Base-by-base conservation (phyloP, 2,113 vertebrate genomes). In the Bothrops jararaca region DNA sequence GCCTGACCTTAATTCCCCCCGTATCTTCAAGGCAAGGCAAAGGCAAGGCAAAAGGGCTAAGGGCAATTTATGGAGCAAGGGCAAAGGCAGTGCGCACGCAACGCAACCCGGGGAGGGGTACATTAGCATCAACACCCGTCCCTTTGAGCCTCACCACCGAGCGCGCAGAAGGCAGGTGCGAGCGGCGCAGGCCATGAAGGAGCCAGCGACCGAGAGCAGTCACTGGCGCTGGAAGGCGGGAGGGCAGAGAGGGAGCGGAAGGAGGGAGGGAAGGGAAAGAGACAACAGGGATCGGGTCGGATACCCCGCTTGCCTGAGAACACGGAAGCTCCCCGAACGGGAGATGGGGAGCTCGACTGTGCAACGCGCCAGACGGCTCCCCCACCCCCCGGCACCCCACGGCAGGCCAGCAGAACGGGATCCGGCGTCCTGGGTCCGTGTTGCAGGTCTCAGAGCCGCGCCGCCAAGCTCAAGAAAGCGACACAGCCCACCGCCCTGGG, bases 41-140 rank as follows among this genome's bases (percentile, higher is more conserved):
- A 42, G 39, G 56, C 50, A 89, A 57, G 87, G 52, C 88, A 86
- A 52, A 69, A n/a, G n/a, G 58, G 53, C 42, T 34, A 89, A 57
- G 87, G n/a, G n/a, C n/a, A n/a, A n/a, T n/a, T n/a, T n/a, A n/a
- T n/a, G n/a, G n/a, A n/a, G 52, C 88, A 86, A 52, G 54, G 58
- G 53, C 42, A 42, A 42, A 69, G 58, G 53, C 10, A 34, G 29
- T 4, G 23, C 45, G 50, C 85, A 5, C 91, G 42, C 20, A 11
- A n/a, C 86, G 56, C 86, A 89, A n/a, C n/a, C 93, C 92, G 85
- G 74, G 34, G 74, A 85, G 92, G 92, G 93, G 93, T n/a, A n/a
- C 95, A 95, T 95, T 95, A 95, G 94, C 95, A 95, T 95, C 95
- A 90, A 29, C 92, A 94, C 93, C 91, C 92, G 93, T 91, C 11